A percentile compares a stretch with the other conserved stretches of the same genome.
Conservation (phyloP, 2,113 vertebrate genomes). For the Paradoxurus hermaphroditus region DNA sequence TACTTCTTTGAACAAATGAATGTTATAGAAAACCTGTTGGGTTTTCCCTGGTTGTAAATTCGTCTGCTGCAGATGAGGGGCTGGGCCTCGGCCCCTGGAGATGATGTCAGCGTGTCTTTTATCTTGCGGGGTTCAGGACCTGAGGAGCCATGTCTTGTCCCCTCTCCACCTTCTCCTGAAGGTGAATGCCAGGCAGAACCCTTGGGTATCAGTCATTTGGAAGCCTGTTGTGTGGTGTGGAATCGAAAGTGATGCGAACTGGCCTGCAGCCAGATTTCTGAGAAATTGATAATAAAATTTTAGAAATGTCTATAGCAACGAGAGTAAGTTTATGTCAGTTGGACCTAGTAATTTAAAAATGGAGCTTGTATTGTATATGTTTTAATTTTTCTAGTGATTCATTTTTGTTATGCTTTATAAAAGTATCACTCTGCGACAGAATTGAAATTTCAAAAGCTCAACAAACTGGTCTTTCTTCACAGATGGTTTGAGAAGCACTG, state of each 20-base stretch:
- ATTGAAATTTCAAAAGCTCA: constrained; percentile 8
- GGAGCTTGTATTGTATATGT: neutral
- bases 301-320: neutral
- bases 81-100: neutral
- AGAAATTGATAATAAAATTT: neutral
- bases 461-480: neutral
- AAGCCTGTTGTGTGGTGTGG: neutral
- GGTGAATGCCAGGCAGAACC: neutral
- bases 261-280: neutral
- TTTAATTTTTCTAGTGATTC: constrained; percentile 26
- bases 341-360: neutral
- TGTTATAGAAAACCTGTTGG: neutral
- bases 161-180: neutral
- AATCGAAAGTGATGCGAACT: neutral
- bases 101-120: neutral
- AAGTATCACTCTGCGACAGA: neutral
- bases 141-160: neutral
- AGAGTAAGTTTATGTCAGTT: neutral
- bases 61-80: neutral
- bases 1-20: neutral
- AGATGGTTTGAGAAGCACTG: neutral
- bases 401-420: constrained; percentile 23
- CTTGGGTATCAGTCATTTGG: neutral
- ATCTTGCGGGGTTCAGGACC: neutral
- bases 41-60: neutral